Percentiles rank a stretch among this genome's conserved stretches.
phyloP scores from a whole-genome alignment of 2,797 vertebrate species.

The Acanthiza pusilla region DNA sequence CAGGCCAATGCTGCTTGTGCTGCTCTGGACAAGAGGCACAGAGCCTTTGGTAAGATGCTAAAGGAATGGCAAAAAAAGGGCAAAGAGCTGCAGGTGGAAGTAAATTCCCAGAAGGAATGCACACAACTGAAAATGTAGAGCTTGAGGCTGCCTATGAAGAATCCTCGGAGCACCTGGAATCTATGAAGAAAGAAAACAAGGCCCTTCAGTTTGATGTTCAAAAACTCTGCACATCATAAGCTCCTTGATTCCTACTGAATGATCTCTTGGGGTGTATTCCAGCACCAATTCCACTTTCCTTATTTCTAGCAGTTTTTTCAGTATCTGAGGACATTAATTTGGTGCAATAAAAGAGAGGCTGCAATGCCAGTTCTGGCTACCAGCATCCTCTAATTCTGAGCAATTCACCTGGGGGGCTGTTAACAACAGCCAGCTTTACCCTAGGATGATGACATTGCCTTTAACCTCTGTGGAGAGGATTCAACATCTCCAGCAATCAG shows the following conservation, averaged over 20 bases:
- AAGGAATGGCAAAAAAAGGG: constrained; percentile 78
- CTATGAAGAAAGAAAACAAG: constrained; percentile 69
- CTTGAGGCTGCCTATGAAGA: constrained; percentile 73
- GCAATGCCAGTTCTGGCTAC: not conserved
- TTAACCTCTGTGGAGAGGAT: not conserved
- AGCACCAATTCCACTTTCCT: not conserved
- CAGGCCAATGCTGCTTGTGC: constrained; percentile 75
- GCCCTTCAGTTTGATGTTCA: constrained; percentile 32
- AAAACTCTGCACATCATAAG: not conserved
- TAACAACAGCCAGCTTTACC: not conserved
- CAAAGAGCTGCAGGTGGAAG: constrained; percentile 75
- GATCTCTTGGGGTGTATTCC: not conserved
- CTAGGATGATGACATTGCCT: not conserved
- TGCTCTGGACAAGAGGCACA: constrained; percentile 78
- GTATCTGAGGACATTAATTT: not conserved
- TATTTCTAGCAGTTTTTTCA: not conserved
- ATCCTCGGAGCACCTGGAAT: constrained; percentile 72
- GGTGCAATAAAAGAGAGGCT: not conserved
- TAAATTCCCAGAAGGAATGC: constrained; percentile 76
- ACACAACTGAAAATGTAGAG: constrained; percentile 78
- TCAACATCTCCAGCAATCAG: not conserved
- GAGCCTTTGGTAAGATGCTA: constrained; percentile 76
- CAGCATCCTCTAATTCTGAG: not conserved
- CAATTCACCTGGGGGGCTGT: not conserved
- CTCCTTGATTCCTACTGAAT: not conserved